Percentiles rank a stretch among this genome's conserved stretches.
Conservation (phyloP, 1,140 invertebrate species). For the Anthonomus grandis region DNA sequence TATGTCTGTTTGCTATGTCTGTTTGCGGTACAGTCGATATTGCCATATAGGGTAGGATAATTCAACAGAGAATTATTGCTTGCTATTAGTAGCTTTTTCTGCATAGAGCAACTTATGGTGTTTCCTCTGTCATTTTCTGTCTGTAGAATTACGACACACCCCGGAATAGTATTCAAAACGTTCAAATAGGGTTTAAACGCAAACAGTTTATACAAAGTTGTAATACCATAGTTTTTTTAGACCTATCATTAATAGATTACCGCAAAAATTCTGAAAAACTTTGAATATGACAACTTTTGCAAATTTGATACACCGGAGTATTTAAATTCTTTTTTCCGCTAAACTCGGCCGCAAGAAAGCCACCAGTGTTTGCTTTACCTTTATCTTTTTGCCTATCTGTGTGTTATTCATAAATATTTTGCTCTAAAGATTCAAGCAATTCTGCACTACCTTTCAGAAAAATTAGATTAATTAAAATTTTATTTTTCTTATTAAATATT, state of each 20-base stretch:
- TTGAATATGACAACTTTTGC: not conserved
- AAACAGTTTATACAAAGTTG: not conserved
- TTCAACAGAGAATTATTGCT: too few species aligned
- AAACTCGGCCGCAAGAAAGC: not conserved
- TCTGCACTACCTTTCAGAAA: not conserved
- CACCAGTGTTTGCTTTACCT: not conserved
- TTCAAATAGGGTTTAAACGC: not conserved
- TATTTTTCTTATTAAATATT: not conserved
- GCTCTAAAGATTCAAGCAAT: constrained; percentile 8
- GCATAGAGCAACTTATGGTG: too few species aligned
- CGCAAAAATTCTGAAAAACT: not conserved
- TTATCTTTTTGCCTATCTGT: not conserved
- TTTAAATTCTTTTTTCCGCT: not conserved
- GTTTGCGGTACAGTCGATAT: too few species aligned
- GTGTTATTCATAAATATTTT: not conserved
- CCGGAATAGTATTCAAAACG: too few species aligned
- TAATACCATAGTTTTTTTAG: not conserved
- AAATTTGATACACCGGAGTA: not conserved
- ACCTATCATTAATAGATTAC: not conserved
- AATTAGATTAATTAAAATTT: not conserved
- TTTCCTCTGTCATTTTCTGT: too few species aligned
- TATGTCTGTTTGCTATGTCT: too few species aligned
- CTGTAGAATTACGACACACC: too few species aligned
- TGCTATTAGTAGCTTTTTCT: too few species aligned
- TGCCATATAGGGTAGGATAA: too few species aligned